These are phyloP conservation scores for Rana temporaria DNA, from an alignment of 2,113 vertebrate species.

Conservation along the genomic window DNA sequence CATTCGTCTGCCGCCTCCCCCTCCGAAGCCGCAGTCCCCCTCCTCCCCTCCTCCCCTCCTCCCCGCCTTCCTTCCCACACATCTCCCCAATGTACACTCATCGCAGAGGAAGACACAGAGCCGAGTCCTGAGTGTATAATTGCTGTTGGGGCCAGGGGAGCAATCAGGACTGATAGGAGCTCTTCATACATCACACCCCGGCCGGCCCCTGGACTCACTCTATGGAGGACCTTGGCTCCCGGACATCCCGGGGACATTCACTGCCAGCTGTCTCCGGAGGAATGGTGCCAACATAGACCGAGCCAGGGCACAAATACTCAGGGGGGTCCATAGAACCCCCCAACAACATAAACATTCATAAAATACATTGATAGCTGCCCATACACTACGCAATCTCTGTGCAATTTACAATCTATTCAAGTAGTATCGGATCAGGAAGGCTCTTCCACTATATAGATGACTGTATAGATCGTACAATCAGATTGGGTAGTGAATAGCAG, in stretches of 20 bases:
- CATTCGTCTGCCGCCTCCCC: conserved; percentile 76
- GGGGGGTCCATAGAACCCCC: too few species aligned
- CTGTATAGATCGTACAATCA: too few species aligned
- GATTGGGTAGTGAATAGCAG: too few species aligned
- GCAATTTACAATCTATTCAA: too few species aligned
- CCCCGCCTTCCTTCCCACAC: conserved; percentile 57
- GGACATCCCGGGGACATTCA: conserved; percentile 18
- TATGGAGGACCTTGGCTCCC: conserved; percentile 4
- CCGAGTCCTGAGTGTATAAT: conserved; percentile 22
- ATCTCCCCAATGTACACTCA: conserved; percentile 44
- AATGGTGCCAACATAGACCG: background rate
- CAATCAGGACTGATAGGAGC: conserved; percentile 15
- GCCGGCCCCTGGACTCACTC: conserved; percentile 4
- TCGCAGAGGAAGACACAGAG: background rate
- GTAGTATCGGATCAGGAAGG: too few species aligned
- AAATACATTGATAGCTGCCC: too few species aligned
- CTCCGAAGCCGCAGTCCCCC: conserved; percentile 60
- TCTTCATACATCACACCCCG: background rate
- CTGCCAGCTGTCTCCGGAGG: conserved; percentile 14
- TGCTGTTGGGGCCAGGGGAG: conserved; percentile 32
- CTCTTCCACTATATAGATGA: too few species aligned
- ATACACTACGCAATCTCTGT: too few species aligned
- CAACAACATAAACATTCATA: too few species aligned
- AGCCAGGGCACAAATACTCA: background rate
- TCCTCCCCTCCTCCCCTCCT: conserved; percentile 55